These are phyloP conservation scores for Camponotus pennsylvanicus DNA, from an alignment of 1,140 invertebrate species.

Conservation along the genomic window DNA sequence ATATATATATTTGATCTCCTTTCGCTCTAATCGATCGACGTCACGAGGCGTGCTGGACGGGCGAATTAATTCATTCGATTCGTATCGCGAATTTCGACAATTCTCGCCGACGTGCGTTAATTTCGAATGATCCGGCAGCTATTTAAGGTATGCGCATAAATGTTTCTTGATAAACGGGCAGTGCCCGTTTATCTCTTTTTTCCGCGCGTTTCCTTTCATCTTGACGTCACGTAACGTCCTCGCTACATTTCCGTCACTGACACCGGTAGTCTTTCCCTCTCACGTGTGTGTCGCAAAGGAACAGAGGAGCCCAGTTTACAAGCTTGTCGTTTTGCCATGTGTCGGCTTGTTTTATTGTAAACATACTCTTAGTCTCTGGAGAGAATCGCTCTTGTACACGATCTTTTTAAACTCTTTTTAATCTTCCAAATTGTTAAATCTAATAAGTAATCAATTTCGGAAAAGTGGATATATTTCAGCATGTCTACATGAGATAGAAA, in stretches of 20 bases:
- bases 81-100: neutral
- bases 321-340: constrained; percentile 14
- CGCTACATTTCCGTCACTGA: constrained; percentile 32
- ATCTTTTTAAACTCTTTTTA: neutral
- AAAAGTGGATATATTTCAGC: neutral
- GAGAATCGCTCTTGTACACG: neutral
- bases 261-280: constrained; percentile 36
- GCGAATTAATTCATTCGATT: constrained; percentile 13
- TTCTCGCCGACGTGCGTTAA: constrained; percentile 1
- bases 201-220: neutral
- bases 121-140: neutral
- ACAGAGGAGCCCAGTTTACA: constrained; percentile 42
- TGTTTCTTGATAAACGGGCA: neutral
- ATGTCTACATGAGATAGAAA: neutral
- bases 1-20: neutral
- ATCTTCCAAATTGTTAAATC: neutral
- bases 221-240: neutral
- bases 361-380: constrained; percentile 21
- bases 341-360: constrained; percentile 58
- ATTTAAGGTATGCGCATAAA: constrained; percentile 4
- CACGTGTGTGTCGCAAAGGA: constrained; percentile 27
- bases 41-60: neutral
- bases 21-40: constrained; percentile 1
- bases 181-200: neutral
- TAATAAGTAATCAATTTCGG: neutral